Conservation (phyloP, 1,140 invertebrate species). For the Uloborus diversus region DNA sequence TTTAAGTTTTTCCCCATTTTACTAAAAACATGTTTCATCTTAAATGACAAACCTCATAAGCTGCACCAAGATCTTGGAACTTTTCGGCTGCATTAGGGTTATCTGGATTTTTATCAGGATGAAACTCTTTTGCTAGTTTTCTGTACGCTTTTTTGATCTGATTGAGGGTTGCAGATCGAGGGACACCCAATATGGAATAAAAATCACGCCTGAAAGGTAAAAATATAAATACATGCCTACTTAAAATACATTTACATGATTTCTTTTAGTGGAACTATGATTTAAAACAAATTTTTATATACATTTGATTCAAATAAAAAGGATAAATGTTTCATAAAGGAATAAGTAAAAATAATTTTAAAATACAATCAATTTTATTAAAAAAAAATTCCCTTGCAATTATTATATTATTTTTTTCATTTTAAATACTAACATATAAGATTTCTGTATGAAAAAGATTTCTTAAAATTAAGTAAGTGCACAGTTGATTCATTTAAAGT, state of each 20-base stretch:
- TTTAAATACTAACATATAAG: too few relatives aligned
- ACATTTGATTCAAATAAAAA: background rate
- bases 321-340: background rate
- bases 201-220: slow-evolving; percentile 81
- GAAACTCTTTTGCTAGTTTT: slow-evolving; percentile 92
- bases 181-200: slow-evolving; percentile 91
- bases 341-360: background rate
- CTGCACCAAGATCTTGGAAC: slow-evolving; percentile 96
- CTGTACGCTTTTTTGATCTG: slow-evolving; percentile 98
- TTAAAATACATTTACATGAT: background rate
- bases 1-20: too few relatives aligned
- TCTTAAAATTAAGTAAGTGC: too few relatives aligned
- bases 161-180: slow-evolving; percentile 84
- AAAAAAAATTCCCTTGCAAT: background rate
- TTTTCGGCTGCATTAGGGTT: slow-evolving; percentile 91
- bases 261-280: background rate
- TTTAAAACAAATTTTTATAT: background rate
- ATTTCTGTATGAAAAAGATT: too few relatives aligned
- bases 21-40: slow-evolving; percentile 25
- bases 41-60: slow-evolving; percentile 79
- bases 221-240: background rate
- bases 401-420: too few relatives aligned
- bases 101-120: slow-evolving; percentile 98
- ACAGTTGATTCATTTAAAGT: too few relatives aligned
- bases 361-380: background rate